A percentile compares a stretch with the other conserved stretches of the same genome.
These are phyloP conservation scores for Mamestra brassicae DNA, from an alignment of 2,888 invertebrate genomes.

Conservation along the genomic window DNA sequence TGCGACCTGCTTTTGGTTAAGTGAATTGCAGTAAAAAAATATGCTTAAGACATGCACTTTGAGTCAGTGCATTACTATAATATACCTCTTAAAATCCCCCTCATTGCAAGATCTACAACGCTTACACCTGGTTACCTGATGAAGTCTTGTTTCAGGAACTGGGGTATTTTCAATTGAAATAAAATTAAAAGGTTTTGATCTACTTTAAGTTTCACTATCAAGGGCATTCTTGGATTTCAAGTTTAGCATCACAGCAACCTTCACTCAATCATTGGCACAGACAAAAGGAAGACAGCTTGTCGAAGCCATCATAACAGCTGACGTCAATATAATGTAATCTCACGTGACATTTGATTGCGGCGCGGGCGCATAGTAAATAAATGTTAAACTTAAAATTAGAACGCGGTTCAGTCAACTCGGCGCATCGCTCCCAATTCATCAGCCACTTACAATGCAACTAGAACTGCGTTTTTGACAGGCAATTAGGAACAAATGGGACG, in stretches of 20 bases:
- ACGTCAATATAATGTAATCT: conserved; percentile 40
- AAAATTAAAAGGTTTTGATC: neutral
- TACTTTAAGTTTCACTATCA: neutral
- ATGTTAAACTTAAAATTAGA: conserved; percentile 78
- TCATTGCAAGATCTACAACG: too few relatives aligned
- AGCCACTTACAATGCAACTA: conserved; percentile 40
- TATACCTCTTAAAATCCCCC: too few relatives aligned
- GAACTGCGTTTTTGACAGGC: conserved; percentile 20
- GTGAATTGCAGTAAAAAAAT: neutral
- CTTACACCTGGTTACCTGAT: too few relatives aligned
- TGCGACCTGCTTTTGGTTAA: conserved; percentile 10
- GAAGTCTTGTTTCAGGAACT: too few relatives aligned
- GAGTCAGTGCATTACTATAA: too few relatives aligned
- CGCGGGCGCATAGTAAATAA: conserved; percentile 73
- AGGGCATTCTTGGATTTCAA: neutral
- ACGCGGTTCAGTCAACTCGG: conserved; percentile 77
- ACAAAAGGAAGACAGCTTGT: conserved; percentile 37
- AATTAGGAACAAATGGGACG: neutral
- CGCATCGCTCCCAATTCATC: conserved; percentile 63
- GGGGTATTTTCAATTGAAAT: too few relatives aligned
- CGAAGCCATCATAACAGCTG: conserved; percentile 45
- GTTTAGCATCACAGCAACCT: conserved; percentile 8
- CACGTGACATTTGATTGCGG: conserved; percentile 68
- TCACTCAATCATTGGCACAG: conserved; percentile 41
- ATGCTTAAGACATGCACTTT: neutral